These are phyloP conservation scores for Tetramorium alpestre DNA, from an alignment of 1,140 invertebrate species.

Conservation along the genomic window DNA sequence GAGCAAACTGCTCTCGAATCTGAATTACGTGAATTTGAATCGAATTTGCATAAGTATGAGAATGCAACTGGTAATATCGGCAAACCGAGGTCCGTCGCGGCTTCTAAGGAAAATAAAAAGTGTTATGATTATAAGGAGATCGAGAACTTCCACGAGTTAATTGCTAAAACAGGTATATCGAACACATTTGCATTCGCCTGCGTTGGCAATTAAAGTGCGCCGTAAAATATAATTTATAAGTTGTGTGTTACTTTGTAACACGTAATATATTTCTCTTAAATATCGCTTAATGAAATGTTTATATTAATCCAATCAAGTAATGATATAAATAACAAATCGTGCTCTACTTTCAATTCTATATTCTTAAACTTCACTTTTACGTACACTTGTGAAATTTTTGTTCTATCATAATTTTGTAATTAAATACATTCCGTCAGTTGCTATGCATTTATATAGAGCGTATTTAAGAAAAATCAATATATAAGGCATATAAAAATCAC, in stretches of 20 bases:
- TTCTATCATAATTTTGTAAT: background rate
- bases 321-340: background rate
- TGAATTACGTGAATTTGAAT: conserved; percentile 73
- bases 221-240: conserved; percentile 17
- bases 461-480: background rate
- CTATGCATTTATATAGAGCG: background rate
- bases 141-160: conserved; percentile 76
- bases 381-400: background rate
- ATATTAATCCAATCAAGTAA: conserved; percentile 10
- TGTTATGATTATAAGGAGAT: conserved; percentile 65
- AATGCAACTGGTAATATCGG: conserved; percentile 56
- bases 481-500: background rate
- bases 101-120: conserved; percentile 27
- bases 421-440: background rate
- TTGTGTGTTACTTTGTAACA: conserved; percentile 16
- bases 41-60: conserved; percentile 76
- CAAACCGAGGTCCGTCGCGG: background rate
- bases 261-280: background rate
- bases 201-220: conserved; percentile 3
- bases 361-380: background rate
- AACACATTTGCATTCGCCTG: background rate
- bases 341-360: background rate
- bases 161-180: conserved; percentile 79
- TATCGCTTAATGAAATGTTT: conserved; percentile 7
- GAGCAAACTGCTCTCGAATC: conserved; percentile 75